Conservation (phyloP, 2,113 vertebrate genomes). For the Chaetorhynchus papuensis region DNA sequence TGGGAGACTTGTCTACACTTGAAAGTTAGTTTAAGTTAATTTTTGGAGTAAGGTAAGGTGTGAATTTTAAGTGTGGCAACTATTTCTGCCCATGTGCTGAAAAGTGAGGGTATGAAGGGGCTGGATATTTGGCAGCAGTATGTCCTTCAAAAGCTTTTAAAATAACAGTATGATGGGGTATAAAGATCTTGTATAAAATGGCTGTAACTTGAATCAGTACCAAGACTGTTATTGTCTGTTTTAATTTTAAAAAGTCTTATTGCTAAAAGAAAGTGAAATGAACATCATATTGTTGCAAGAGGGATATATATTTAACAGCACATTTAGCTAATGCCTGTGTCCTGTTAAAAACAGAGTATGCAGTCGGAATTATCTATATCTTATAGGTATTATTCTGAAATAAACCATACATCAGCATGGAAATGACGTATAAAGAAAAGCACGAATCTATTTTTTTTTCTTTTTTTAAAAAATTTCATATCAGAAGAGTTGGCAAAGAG, state of each 20-base stretch:
- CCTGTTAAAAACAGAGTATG: neutral
- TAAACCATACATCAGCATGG: neutral
- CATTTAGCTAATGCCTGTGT: neutral
- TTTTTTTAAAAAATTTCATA: neutral
- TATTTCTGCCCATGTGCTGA: neutral
- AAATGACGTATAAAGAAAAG: neutral
- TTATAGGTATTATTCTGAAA: neutral
- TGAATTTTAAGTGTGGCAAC: neutral
- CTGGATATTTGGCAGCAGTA: neutral
- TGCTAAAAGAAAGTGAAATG: neutral
- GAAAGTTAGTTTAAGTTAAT: neutral
- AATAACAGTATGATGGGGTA: neutral
- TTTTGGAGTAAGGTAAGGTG: neutral
- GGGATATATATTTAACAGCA: neutral
- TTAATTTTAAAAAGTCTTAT: neutral
- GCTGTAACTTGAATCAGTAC: neutral
- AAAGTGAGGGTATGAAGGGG: neutral
- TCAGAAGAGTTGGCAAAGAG: neutral
- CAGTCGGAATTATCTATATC: neutral
- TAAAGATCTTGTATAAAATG: neutral
- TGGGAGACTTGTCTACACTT: neutral
- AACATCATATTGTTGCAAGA: neutral
- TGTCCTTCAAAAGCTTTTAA: neutral
- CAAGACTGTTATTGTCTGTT: neutral
- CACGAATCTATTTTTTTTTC: neutral